phyloP scores from a whole-genome alignment of 1,140 invertebrate species.

The Heliconius congener region DNA sequence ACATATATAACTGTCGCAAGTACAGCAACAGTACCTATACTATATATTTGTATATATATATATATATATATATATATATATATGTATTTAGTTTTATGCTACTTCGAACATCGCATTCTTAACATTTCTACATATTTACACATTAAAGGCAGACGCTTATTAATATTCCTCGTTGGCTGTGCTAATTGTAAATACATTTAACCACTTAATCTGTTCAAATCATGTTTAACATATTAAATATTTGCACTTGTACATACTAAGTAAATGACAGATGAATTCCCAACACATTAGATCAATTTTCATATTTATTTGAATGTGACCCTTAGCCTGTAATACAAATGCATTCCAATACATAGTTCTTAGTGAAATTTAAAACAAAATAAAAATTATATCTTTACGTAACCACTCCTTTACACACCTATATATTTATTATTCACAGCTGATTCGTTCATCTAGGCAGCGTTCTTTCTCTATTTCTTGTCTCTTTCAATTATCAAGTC shows the following conservation, averaged over 20 bases:
- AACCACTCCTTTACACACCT: background rate
- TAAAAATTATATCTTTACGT: background rate
- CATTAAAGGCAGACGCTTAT: conserved; percentile 48
- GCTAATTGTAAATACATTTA: conserved; percentile 51
- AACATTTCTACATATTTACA: conserved; percentile 34
- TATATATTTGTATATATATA: no score
- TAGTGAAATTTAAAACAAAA: background rate
- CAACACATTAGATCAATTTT: conserved; percentile 38
- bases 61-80: background rate
- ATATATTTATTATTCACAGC: background rate
- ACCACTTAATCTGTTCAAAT: conserved; percentile 44
- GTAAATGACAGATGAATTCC: conserved; percentile 40
- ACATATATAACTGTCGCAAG: background rate
- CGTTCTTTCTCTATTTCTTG: background rate
- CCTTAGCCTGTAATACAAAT: background rate
- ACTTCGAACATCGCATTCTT: conserved; percentile 51
- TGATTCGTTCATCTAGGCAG: background rate
- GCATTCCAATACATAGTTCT: background rate
- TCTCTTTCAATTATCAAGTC: background rate
- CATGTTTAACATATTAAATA: conserved; percentile 37
- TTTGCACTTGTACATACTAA: conserved; percentile 39
- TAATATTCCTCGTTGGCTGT: conserved; percentile 48
- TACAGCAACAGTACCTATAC: background rate
- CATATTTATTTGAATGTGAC: background rate
- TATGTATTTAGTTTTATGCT: conserved; percentile 22